Conservation (phyloP, 2,888 invertebrate genomes). For the Zonitis immaculata region DNA sequence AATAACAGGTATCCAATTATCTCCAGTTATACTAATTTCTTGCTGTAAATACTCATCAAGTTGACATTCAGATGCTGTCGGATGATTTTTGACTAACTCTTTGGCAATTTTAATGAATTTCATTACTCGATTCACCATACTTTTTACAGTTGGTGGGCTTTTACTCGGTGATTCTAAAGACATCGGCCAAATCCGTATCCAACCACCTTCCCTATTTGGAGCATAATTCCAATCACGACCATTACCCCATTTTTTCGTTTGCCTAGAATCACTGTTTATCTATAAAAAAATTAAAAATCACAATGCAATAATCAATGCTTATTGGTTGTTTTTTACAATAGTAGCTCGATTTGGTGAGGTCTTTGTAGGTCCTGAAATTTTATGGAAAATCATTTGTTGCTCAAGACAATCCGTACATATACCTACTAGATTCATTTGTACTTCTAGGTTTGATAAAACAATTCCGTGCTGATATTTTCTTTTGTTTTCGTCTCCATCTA, state of each 20-base stretch:
- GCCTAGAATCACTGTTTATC: conserved; percentile 43
- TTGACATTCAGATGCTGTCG: conserved; percentile 50
- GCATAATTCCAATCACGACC: conserved; percentile 66
- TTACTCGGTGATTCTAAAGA: conserved; percentile 24
- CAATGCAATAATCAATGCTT: conserved; percentile 1
- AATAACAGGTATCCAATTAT: conserved; percentile 54
- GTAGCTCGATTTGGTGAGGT: not conserved
- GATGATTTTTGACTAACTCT: conserved; percentile 50
- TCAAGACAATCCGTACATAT: too few species aligned
- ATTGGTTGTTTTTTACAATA: not conserved
- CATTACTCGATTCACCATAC: conserved; percentile 46
- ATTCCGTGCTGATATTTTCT: conserved; percentile 35
- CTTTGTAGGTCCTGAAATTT: conserved; percentile 10
- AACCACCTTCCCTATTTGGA: conserved; percentile 64
- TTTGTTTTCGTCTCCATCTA: conserved; percentile 43
- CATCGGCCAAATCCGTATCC: conserved; percentile 72
- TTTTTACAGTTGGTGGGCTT: conserved; percentile 24
- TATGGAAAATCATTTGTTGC: too few species aligned
- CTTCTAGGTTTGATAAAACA: conserved; percentile 15
- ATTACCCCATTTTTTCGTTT: conserved; percentile 61
- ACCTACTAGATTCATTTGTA: not conserved
- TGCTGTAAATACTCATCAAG: conserved; percentile 50
- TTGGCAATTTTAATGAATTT: conserved; percentile 50
- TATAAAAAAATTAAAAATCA: conserved; percentile 21
- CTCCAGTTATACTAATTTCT: conserved; percentile 48